A percentile compares a stretch with the other conserved stretches of the same genome.
Evolutionary conservation across 2,113 vertebrate species (phyloP).

Genomic region (Ornithorhynchus anatinus): DNA sequence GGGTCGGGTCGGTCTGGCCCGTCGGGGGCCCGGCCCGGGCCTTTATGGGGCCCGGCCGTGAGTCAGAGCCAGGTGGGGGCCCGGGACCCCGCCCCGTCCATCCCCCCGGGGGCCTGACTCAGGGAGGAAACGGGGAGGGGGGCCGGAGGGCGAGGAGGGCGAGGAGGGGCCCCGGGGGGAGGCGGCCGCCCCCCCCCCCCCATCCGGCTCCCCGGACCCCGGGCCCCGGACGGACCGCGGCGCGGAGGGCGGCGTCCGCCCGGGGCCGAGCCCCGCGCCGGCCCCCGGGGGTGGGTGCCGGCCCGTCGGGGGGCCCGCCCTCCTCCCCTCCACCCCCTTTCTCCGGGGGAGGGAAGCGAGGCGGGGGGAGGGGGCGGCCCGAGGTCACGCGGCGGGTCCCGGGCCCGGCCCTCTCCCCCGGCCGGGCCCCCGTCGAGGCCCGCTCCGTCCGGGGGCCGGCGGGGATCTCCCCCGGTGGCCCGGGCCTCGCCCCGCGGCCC

Average conservation of each 20-base stretch:
- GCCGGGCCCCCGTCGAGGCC: background rate
- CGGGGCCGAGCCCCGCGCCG: background rate
- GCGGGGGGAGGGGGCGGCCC: background rate
- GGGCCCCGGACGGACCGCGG: too few relatives aligned
- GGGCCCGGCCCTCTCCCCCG: too few relatives aligned
- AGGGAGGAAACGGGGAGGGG: slow-evolving; percentile 57
- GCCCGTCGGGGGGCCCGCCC: too few relatives aligned
- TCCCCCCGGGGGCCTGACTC: slow-evolving; percentile 33
- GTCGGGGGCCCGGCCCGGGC: too few relatives aligned
- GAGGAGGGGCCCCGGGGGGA: background rate
- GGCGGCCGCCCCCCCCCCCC: background rate
- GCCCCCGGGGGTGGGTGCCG: too few relatives aligned
- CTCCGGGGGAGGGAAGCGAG: background rate
- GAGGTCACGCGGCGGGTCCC: background rate
- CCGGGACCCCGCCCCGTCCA: slow-evolving; percentile 33
- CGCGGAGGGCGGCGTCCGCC: too few relatives aligned
- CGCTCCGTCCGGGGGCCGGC: background rate
- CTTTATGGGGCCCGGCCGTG: background rate
- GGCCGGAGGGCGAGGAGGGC: background rate
- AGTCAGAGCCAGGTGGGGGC: too few relatives aligned
- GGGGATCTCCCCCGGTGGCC: background rate
- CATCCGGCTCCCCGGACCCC: too few relatives aligned
- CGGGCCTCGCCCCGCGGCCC: accelerated
- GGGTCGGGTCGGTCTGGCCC: too few relatives aligned
- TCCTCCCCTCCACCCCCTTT: too few relatives aligned